Base-by-base conservation (phyloP, 2,888 invertebrate species). In the Gerris lacustris region DNA sequence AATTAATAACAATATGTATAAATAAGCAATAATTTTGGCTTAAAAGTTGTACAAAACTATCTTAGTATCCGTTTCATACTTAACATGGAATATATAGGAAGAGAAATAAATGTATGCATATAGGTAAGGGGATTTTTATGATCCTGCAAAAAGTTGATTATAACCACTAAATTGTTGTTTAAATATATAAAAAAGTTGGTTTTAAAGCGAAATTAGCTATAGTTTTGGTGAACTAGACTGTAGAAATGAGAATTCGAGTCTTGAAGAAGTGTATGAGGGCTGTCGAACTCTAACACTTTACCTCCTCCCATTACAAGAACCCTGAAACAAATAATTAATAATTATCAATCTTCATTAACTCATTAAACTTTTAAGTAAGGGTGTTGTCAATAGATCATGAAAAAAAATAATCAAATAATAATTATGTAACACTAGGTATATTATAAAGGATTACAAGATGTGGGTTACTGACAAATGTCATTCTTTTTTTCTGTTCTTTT, bases 221-320 rank as follows among this genome's bases (percentile, higher is more conserved):
- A 73, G 62, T 73, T 73, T 76, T 83, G 82, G 77, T 83, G 85
- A 68, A 87, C 85, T 72, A 91, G 80, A 70, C 82, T 81, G 79
- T 87, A 87, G 76, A 91, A 87, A 76, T 86, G 81, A 6, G 90
- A 89, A 71, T 82, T 78, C 17, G 83, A 80, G 77, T 90, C 84
- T 44, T 85, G 81, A 69, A 90, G 81, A 62, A 91, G 83, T 73
- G 82, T 82, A 73, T 85, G 84, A 0, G 91, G 90, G 73, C 86
- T 81, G 71, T 86, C 87, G 77, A 89, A 86, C 79, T 91, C 91
- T 6, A 86, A 79, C 44, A 89, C 84, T 75, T 84, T 81, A 0
- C 94, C 94, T 72, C 84, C 85, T 67, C 86, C 86, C 84, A 94
- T 84, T 17, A 92, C 91, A 67, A 94, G 80, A 73, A 92, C 90